Percentiles rank a stretch among this genome's conserved stretches.
These are phyloP conservation scores for Rousettus madagascariensis DNA, from an alignment of 2,797 vertebrate species.

Conservation along the genomic window DNA sequence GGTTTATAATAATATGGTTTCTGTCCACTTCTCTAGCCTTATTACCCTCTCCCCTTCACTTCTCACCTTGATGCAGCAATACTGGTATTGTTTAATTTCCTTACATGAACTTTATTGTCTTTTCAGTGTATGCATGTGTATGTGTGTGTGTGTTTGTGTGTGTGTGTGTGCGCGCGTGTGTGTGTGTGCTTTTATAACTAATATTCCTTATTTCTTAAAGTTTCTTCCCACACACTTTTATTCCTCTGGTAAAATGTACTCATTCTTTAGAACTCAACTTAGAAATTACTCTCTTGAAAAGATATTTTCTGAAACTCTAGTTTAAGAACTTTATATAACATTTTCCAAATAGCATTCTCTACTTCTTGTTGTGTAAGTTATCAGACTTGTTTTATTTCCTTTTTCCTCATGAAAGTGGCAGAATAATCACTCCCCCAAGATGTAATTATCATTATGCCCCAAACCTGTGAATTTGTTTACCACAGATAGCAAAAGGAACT, in stretches of 20 bases:
- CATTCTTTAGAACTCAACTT: not conserved
- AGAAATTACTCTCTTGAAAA: not conserved
- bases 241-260: not conserved
- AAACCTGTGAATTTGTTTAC: not conserved
- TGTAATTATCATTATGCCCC: not conserved
- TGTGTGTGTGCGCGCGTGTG: no score
- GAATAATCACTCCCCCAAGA: not conserved
- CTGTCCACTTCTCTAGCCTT: not conserved
- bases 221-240: not conserved
- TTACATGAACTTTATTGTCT: not conserved
- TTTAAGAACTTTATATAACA: not conserved
- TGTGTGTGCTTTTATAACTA: not conserved
- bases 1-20: not conserved
- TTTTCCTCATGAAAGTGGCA: not conserved
- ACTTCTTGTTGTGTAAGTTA: not conserved
- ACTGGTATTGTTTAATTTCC: not conserved
- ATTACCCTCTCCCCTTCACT: not conserved
- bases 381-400: not conserved
- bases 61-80: not conserved
- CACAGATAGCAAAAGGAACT: not conserved
- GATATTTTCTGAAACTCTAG: not conserved
- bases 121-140: not conserved
- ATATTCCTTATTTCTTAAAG: not conserved
- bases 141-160: no score
- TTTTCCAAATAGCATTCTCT: not conserved